Conservation (phyloP, 2,113 vertebrate species). For the Fukomys damarensis region DNA sequence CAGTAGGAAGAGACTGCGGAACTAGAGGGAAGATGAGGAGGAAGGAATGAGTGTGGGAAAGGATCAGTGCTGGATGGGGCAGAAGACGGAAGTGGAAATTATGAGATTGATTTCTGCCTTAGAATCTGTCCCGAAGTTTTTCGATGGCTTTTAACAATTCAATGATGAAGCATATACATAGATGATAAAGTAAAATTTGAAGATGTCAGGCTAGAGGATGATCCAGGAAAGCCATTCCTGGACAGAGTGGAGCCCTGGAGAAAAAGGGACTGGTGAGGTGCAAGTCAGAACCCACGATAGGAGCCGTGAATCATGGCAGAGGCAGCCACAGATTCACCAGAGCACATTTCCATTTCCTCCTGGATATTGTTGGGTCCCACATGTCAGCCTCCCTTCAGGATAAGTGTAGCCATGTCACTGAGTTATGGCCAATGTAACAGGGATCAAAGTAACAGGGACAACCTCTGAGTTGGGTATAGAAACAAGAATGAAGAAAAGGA, state of each 20-base stretch:
- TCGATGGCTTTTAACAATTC: background rate
- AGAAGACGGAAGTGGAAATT: background rate
- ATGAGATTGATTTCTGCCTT: background rate
- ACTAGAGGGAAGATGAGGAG: background rate
- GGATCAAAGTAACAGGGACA: background rate
- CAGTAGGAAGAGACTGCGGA: background rate
- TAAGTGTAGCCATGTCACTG: background rate
- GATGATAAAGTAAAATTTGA: background rate
- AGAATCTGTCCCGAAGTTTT: background rate
- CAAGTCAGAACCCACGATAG: background rate
- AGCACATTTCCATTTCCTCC: background rate
- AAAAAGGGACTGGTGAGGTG: background rate
- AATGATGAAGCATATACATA: background rate
- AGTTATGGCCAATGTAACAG: background rate
- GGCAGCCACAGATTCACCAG: background rate
- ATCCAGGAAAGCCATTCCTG: background rate
- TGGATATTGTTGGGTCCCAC: background rate
- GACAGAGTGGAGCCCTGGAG: background rate
- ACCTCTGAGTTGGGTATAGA: background rate
- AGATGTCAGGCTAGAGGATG: background rate
- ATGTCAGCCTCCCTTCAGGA: background rate
- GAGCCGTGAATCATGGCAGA: background rate
- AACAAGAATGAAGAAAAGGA: background rate
- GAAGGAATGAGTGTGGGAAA: background rate
- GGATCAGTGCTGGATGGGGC: no score